phyloP scores from a whole-genome alignment of 2,888 invertebrate species.

The Neoitamus cyanurus region DNA sequence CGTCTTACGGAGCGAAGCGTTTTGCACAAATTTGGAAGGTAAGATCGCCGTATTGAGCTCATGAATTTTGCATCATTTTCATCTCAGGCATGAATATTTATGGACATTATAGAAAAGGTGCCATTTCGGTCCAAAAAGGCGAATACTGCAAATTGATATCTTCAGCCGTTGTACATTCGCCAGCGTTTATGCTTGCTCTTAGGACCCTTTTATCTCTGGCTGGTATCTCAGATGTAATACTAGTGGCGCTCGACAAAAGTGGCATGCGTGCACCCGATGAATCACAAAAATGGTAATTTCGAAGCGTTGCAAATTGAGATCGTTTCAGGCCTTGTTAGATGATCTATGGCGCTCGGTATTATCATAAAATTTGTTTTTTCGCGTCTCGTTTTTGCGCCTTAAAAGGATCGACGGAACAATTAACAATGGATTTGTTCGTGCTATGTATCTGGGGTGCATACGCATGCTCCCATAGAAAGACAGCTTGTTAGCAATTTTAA shows the following conservation, averaged over 20 bases:
- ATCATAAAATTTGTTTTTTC: slow-evolving; percentile 1
- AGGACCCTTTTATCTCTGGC: neutral
- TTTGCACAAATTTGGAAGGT: slow-evolving; percentile 35
- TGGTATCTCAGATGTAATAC: neutral
- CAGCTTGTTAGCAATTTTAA: neutral
- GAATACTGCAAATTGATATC: neutral
- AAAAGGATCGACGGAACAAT: neutral
- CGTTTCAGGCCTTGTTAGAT: neutral
- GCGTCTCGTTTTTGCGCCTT: neutral
- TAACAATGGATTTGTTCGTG: neutral
- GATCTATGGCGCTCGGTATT: neutral
- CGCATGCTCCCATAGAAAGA: neutral
- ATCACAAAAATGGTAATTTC: neutral
- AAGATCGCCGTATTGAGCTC: slow-evolving; percentile 12
- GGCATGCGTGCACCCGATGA: neutral
- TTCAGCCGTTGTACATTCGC: neutral
- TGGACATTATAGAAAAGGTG: slow-evolving; percentile 38
- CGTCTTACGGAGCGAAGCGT: neutral
- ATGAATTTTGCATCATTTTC: slow-evolving; percentile 40
- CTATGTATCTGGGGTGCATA: neutral
- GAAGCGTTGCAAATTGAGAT: slow-evolving; percentile 1
- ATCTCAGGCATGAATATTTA: slow-evolving; percentile 40
- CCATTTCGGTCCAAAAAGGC: slow-evolving; percentile 36
- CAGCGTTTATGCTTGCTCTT: neutral
- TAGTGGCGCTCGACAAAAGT: neutral